Evolutionary conservation across 2,113 vertebrate species (phyloP), one percentile per base, ranked within the genome.

Genomic region (Orientallactaga bullata): DNA sequence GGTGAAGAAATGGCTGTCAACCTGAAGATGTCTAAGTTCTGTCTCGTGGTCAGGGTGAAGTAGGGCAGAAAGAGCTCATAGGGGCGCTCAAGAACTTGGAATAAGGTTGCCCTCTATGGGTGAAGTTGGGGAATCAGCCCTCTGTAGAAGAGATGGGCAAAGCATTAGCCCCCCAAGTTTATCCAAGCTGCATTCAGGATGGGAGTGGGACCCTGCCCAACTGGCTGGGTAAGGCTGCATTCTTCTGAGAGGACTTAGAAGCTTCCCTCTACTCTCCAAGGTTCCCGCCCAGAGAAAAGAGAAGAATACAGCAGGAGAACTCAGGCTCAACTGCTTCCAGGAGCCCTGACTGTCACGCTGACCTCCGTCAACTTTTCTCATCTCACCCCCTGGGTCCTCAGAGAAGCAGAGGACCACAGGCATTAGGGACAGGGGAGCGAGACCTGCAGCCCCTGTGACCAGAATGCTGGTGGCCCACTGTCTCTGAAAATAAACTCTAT

Each of bases 61-160:
- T 4, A 39, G 63, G 9, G 10, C 42, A 6, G 42, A 5, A 28
- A 28, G 20, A 7, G 7, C 5, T 1, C 17, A 5, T 0, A 8
- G 7, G 18, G 26, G 35, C 4, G 2, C 35, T 32, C 7, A 9
- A 42, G 91, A 94, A 81, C 66, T 32, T 87, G 88, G 95, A 21
- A 15, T 30, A 83, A 80, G 72, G 20, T 5, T 61, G 93, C 94
- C 95, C 95, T 89, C 95, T 96, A 77, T 72, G 5, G 94, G 93
- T n/a, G 26, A 77, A 66, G 16, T 55, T 28, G 0, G 65, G 68
- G 26, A 85, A 76, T 66, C 58, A 37, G 30, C 63, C 37, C 61
- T 1, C 28, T 3, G 37, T 1, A 30, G 20, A 17, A 15, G 23
- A 0, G 16, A 17, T 4, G 0, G 39, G n/a, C 12, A 11, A 28